Evolutionary conservation across 64 coral and sea anemone species (phyloP).

Genomic region (Dendrophyllia cribrosa): DNA sequence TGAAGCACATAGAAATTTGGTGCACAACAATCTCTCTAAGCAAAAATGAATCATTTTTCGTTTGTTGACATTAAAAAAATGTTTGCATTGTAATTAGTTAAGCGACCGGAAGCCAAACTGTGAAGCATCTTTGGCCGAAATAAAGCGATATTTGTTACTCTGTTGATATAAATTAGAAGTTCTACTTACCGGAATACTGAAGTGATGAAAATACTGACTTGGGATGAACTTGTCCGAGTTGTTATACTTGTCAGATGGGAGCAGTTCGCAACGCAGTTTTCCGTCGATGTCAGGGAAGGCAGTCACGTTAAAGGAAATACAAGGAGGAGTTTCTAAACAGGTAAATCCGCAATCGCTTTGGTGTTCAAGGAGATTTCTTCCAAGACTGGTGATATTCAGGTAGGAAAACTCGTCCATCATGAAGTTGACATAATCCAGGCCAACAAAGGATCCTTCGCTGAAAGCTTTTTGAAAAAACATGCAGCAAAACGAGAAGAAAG

Average conservation of each 20-base stretch:
- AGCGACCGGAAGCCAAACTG: too few relatives aligned
- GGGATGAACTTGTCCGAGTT: neutral
- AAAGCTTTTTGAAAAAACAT: neutral
- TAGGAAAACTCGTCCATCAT: neutral
- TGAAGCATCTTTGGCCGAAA: too few relatives aligned
- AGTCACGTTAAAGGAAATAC: neutral
- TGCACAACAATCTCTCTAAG: too few relatives aligned
- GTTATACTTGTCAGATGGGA: neutral
- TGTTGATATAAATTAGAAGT: too few relatives aligned
- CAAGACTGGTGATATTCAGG: neutral
- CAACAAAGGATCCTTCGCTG: neutral
- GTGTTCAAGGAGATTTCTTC: neutral
- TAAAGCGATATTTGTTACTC: too few relatives aligned
- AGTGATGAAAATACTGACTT: neutral
- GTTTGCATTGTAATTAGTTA: too few relatives aligned
- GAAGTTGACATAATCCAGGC: neutral
- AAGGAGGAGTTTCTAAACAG: neutral
- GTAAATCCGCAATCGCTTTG: neutral
- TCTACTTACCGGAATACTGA: neutral
- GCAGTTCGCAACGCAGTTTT: neutral
- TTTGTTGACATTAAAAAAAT: too few relatives aligned
- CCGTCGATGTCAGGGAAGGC: neutral
- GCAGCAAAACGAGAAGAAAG: too few relatives aligned
- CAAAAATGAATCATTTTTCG: too few relatives aligned
- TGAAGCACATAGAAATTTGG: too few relatives aligned